phyloP scores from a whole-genome alignment of 2,888 invertebrate genomes.

The Embidobia sp. region DNA sequence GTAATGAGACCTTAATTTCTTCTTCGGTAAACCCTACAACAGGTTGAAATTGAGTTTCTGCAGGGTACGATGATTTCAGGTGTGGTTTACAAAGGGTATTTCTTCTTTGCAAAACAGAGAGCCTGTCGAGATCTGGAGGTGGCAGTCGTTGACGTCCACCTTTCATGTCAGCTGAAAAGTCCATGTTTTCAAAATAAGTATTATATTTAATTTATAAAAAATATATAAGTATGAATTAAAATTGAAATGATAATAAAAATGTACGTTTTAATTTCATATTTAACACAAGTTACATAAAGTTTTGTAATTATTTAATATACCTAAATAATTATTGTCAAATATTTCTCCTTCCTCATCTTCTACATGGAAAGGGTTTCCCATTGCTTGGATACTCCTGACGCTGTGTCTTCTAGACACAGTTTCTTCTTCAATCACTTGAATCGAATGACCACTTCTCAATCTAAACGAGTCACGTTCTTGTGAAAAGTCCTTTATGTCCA shows the following conservation, averaged over 20 bases:
- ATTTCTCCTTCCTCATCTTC: slow-evolving; percentile 94
- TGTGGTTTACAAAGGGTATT: slow-evolving; percentile 93
- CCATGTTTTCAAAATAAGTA: too few relatives aligned
- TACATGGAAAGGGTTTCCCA: slow-evolving; percentile 78
- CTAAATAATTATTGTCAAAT: slow-evolving; percentile 90
- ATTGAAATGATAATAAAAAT: too few relatives aligned
- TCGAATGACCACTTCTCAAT: slow-evolving; percentile 51
- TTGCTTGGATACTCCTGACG: slow-evolving; percentile 76
- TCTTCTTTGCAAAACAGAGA: slow-evolving; percentile 89
- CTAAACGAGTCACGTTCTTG: slow-evolving; percentile 51
- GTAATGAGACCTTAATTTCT: slow-evolving; percentile 84
- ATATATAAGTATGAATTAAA: neutral
- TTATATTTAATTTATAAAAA: neutral
- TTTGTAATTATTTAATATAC: too few relatives aligned
- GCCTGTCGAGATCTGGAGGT: slow-evolving; percentile 78
- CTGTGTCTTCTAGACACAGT: slow-evolving; percentile 73
- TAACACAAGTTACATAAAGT: too few relatives aligned
- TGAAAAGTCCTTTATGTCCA: slow-evolving; percentile 69
- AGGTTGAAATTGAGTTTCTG: slow-evolving; percentile 88
- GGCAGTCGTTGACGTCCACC: slow-evolving; percentile 82
- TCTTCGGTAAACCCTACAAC: slow-evolving; percentile 84
- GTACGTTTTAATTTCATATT: too few relatives aligned
- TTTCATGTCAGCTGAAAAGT: slow-evolving; percentile 82
- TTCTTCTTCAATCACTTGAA: slow-evolving; percentile 71
- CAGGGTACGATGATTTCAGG: slow-evolving; percentile 91